phyloP scores from a whole-genome alignment of 2,797 vertebrate species.

The Scolopax rusticola region DNA sequence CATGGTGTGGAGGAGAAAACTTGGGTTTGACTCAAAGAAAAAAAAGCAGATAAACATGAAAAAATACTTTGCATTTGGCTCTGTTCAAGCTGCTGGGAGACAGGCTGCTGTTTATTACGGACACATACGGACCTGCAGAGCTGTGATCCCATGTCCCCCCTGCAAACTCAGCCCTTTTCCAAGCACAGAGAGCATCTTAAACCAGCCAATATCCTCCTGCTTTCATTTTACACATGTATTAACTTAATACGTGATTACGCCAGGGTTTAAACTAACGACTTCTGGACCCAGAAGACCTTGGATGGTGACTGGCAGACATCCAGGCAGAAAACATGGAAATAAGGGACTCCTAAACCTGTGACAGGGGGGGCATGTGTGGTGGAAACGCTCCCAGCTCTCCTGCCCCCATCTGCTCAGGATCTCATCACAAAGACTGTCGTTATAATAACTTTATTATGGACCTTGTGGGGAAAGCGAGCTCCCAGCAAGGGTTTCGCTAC shows the following conservation, averaged over 20 bases:
- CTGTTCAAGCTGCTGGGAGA: neutral
- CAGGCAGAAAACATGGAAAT: conserved; percentile 7
- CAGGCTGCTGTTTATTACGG: neutral
- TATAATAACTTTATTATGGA: conserved; percentile 71
- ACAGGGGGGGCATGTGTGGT: neutral
- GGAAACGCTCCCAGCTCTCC: conserved; percentile 2
- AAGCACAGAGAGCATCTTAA: conserved; percentile 33
- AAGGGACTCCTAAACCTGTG: conserved; percentile 16
- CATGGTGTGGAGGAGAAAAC: fast-evolving
- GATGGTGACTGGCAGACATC: neutral
- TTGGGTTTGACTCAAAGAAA: neutral
- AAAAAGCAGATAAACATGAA: neutral
- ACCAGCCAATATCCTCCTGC: conserved; percentile 9
- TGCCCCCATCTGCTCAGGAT: conserved; percentile 47
- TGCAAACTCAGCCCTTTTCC: neutral
- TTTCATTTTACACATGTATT: conserved; percentile 7
- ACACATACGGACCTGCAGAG: neutral
- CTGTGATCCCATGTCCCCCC: fast-evolving
- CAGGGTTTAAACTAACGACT: conserved; percentile 13
- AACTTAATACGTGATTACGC: conserved; percentile 30
- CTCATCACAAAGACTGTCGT: conserved; percentile 40
- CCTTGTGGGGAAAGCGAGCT: conserved; percentile 5
- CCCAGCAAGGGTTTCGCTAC: conserved; percentile 42
- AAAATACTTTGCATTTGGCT: neutral
- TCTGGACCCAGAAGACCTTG: conserved; percentile 8